phyloP scores from a whole-genome alignment of 2,888 invertebrate species.

The Ichneumon xanthorius region DNA sequence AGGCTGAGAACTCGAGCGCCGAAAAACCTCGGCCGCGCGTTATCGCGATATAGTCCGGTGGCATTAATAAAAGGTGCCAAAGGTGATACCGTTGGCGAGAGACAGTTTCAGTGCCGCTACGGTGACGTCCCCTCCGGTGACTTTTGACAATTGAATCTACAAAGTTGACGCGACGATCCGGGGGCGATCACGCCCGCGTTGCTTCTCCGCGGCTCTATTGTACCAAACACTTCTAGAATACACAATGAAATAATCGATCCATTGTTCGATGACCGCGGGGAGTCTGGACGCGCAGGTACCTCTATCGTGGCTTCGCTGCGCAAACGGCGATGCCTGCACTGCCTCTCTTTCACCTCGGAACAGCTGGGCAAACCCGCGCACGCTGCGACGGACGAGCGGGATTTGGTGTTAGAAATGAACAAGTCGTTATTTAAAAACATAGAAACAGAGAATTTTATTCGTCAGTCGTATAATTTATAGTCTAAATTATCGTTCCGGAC shows the following conservation, averaged over 20 bases:
- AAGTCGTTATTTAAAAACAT: constrained; percentile 69
- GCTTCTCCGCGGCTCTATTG: constrained; percentile 64
- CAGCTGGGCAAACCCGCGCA: not conserved
- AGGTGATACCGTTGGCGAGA: constrained; percentile 34
- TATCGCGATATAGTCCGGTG: not conserved
- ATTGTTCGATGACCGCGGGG: constrained; percentile 70
- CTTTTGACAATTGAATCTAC: constrained; percentile 59
- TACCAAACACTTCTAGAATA: constrained; percentile 71
- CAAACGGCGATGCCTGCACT: constrained; percentile 39
- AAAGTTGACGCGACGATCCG: constrained; percentile 42
- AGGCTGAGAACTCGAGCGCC: too few species aligned
- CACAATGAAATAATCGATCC: constrained; percentile 68
- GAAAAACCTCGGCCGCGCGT: too few species aligned
- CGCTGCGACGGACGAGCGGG: constrained; percentile 11
- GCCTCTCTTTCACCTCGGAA: constrained; percentile 2
- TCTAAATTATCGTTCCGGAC: constrained; percentile 67
- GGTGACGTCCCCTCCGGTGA: constrained; percentile 13
- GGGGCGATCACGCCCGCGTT: constrained; percentile 44
- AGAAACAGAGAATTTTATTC: constrained; percentile 74
- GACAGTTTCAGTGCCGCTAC: constrained; percentile 29
- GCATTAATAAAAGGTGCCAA: constrained; percentile 12
- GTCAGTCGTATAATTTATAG: constrained; percentile 72
- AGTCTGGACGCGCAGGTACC: constrained; percentile 64
- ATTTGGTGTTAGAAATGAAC: constrained; percentile 55
- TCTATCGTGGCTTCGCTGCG: constrained; percentile 12